Evolutionary conservation across 2,888 invertebrate species (phyloP), one percentile per base, ranked within the genome.

Genomic region (Spisula solida): DNA sequence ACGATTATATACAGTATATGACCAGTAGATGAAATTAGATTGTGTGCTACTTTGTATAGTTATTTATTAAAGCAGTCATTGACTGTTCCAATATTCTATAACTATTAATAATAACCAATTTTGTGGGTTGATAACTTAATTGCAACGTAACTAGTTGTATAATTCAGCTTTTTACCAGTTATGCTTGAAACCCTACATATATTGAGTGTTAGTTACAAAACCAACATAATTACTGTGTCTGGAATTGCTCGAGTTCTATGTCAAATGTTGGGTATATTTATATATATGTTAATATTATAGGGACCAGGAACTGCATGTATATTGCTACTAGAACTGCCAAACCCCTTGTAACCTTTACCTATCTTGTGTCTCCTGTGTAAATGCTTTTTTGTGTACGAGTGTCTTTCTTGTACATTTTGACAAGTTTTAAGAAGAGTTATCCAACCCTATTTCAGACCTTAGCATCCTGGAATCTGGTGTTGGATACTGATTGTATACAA

Each of bases 11-110:
- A 66, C n/a, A 41, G 2, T 25, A n/a, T 66, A 66, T 66, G 60
- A 66, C 60, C 60, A 25, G 60, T 66, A 66, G 60, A n/a, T 66
- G 60, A 20, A n/a, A n/a, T 66, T 66, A 66, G 60, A 66, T 66
- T 66, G 60, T 66, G 60, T 66, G 60, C 60, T 66, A 25, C 60
- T n/a, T 12, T 51, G 60, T 66, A 66, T 66, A 25, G 60, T 66
- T 25, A 66, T 66, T 66, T 66, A 66, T 66, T 66, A 8, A 25
- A n/a, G 25, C 60, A 66, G 60, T 66, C n/a, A n/a, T 56, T 56
- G 56, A 56, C 56, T 56, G 56, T 56, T n/a, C 60, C 60, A 66
- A 66, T 66, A 66, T 66, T 25, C 60, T 66, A 56, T n/a, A 18
- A 56, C 2, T 41, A 41, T 41, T 41, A 2, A 41, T 41, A 8